These are phyloP conservation scores for Onthophagus taurus DNA, from an alignment of 1,140 invertebrate genomes.

Conservation along the genomic window DNA sequence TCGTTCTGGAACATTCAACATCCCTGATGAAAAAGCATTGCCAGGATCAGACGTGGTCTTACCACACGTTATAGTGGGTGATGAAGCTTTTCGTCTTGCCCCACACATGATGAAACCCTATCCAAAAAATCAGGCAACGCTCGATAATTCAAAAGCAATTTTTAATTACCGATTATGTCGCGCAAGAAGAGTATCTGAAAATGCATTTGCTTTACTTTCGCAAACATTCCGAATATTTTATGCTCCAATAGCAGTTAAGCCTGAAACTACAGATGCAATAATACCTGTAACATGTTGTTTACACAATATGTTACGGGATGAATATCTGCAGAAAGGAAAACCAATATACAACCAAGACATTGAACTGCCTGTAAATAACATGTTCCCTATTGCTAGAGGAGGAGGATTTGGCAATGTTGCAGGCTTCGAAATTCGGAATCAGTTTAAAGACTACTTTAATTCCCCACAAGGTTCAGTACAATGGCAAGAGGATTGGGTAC, in stretches of 20 bases:
- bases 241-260: constrained; percentile 27
- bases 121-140: constrained; percentile 4
- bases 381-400: no score
- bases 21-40: not conserved
- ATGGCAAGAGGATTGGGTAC: no score
- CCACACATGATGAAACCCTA: constrained; percentile 28
- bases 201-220: constrained; percentile 37
- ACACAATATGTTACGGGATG: no score
- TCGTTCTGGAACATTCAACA: not conserved
- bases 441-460: no score
- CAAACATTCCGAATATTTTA: constrained; percentile 30
- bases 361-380: no score
- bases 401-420: no score
- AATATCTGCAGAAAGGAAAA: no score
- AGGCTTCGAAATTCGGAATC: no score
- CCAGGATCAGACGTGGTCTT: constrained; percentile 11
- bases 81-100: constrained; percentile 26
- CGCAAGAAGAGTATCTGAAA: constrained; percentile 34
- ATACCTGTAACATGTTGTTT: constrained; percentile 4
- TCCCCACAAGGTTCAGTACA: no score
- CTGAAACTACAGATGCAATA: constrained; percentile 12
- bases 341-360: no score
- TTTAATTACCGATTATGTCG: constrained; percentile 41
- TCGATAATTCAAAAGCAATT: constrained; percentile 27
- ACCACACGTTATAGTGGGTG: constrained; percentile 25